These are phyloP conservation scores for Crocidura indochinensis DNA, from an alignment of 2,797 vertebrate species.

Conservation along the genomic window DNA sequence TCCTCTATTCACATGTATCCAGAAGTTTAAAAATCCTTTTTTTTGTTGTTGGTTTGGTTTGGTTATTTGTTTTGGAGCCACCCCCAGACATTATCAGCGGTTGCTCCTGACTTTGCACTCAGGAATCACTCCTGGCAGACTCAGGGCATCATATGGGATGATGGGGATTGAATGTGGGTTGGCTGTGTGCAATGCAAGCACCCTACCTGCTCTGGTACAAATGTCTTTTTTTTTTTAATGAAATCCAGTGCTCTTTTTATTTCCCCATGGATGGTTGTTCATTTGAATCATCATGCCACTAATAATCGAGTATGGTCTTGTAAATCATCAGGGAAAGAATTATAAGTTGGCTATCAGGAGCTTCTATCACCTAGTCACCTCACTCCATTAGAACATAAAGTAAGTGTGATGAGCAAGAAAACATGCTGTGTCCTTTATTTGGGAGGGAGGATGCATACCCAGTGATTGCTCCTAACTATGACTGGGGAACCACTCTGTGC, in stretches of 20 bases:
- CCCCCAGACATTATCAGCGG: no score
- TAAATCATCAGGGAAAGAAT: not conserved
- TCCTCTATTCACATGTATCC: not conserved
- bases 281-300: not conserved
- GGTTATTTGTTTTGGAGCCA: no score
- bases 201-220: not conserved
- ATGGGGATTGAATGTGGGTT: no score
- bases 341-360: not conserved
- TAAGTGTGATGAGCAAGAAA: not conserved
- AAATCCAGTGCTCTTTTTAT: slow-evolving; percentile 4
- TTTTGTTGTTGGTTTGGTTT: not conserved
- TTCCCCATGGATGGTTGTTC: not conserved
- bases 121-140: no score
- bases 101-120: no score
- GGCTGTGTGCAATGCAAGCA: no score
- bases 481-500: no score
- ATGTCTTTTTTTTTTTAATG: not conserved
- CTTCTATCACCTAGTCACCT: not conserved
- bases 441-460: no score
- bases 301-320: not conserved
- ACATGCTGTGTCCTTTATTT: no score
- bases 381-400: not conserved
- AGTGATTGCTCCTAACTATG: no score
- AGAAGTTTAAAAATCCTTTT: slow-evolving; percentile 18
- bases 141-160: no score